These are phyloP conservation scores for Nothura maculosa DNA, from an alignment of 2,797 vertebrate genomes.

Conservation along the genomic window DNA sequence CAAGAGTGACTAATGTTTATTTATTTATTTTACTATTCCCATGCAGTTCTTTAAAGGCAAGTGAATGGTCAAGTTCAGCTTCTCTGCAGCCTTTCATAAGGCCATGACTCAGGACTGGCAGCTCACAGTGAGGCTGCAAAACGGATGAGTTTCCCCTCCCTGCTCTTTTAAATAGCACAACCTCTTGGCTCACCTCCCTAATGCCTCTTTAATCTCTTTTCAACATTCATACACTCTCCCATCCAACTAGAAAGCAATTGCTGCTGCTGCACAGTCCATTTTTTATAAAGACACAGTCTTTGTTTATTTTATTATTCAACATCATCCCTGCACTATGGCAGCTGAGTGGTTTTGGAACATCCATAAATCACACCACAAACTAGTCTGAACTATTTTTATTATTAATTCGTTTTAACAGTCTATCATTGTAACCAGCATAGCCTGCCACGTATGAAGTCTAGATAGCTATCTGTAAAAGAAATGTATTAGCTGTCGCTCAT, in stretches of 20 bases:
- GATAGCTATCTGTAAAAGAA: background rate
- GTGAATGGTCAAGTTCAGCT: slow-evolving; percentile 39
- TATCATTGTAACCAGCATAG: background rate
- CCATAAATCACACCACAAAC: slow-evolving; percentile 19
- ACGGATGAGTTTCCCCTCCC: slow-evolving; percentile 34
- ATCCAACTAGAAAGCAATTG: background rate
- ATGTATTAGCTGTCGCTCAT: background rate
- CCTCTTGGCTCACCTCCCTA: slow-evolving; percentile 56
- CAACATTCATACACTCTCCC: slow-evolving; percentile 28
- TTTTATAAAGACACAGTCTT: background rate
- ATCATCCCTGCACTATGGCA: background rate
- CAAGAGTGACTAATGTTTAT: background rate
- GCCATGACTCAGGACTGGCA: slow-evolving; percentile 47
- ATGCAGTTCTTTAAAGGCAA: slow-evolving; percentile 29
- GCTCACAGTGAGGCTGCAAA: slow-evolving; percentile 30
- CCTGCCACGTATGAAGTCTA: background rate
- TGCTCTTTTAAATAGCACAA: background rate
- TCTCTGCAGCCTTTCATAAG: background rate
- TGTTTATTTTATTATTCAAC: background rate
- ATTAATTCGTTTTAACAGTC: background rate
- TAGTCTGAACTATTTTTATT: background rate
- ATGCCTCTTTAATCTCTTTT: slow-evolving; percentile 54
- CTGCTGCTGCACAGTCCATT: background rate
- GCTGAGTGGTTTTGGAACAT: background rate
- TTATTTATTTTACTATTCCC: background rate